phyloP scores from a whole-genome alignment of 2,888 invertebrate genomes.

The Amiota minor region DNA sequence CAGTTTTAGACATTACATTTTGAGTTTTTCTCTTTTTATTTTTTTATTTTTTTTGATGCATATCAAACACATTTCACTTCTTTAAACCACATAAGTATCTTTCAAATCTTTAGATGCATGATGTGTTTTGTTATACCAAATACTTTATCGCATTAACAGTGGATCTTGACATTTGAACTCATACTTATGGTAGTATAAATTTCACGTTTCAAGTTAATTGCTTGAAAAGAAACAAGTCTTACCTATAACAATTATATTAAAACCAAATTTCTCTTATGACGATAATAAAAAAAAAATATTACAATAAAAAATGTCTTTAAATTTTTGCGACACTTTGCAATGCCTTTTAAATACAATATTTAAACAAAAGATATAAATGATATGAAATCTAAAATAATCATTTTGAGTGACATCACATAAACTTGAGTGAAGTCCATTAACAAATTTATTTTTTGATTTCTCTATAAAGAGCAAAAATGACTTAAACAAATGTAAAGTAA shows the following conservation, averaged over 20 bases:
- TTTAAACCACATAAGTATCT: neutral
- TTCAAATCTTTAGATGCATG: neutral
- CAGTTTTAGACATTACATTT: slow-evolving; percentile 7
- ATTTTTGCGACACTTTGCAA: neutral
- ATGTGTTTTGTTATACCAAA: neutral
- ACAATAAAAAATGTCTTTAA: neutral
- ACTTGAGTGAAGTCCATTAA: too few relatives aligned
- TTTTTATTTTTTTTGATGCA: too few relatives aligned
- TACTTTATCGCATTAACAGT: neutral
- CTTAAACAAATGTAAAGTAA: too few relatives aligned
- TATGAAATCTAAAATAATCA: too few relatives aligned
- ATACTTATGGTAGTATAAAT: neutral
- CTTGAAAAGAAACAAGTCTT: too few relatives aligned
- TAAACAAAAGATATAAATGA: too few relatives aligned
- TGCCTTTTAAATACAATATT: too few relatives aligned
- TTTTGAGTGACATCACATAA: too few relatives aligned
- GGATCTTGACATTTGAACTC: slow-evolving; percentile 20
- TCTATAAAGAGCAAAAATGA: neutral
- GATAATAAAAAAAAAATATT: too few relatives aligned
- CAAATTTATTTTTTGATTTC: neutral
- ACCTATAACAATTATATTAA: too few relatives aligned
- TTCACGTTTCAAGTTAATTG: neutral
- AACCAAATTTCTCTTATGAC: too few relatives aligned
- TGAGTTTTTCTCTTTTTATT: neutral
- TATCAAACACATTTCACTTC: slow-evolving; percentile 12